Conservation (phyloP, 1,140 invertebrate species). For the Pseudomyrmex concolor region DNA sequence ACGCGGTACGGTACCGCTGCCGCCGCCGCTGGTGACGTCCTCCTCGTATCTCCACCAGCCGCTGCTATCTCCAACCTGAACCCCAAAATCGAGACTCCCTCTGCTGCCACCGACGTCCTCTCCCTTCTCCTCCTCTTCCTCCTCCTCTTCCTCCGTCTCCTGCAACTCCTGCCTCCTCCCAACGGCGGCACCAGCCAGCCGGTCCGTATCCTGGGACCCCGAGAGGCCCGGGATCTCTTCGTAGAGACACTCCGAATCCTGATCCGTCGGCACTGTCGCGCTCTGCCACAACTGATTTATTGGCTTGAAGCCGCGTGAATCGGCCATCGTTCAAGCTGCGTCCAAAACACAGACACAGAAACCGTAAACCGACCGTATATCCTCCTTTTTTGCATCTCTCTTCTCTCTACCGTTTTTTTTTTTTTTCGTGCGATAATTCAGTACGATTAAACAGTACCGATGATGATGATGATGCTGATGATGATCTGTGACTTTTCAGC, state of each 20-base stretch:
- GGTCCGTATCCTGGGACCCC: constrained; percentile 76
- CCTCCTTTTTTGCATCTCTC: neutral
- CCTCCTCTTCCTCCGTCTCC: constrained; percentile 59
- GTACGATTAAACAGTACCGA: no score
- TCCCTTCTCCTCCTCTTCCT: constrained; percentile 55
- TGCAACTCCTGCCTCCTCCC: constrained; percentile 44
- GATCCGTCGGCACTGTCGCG: constrained; percentile 79
- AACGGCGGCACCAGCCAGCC: constrained; percentile 66
- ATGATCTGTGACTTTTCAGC: neutral
- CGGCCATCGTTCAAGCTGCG: constrained; percentile 82
- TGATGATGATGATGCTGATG: neutral
- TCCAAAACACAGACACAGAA: constrained; percentile 65
- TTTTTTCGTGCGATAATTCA: no score
- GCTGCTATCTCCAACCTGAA: constrained; percentile 68
- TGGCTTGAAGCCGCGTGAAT: constrained; percentile 84
- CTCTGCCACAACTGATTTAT: constrained; percentile 84
- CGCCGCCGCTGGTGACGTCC: constrained; percentile 2
- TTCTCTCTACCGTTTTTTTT: neutral
- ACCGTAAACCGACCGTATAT: constrained; percentile 22
- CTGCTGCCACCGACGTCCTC: constrained; percentile 36
- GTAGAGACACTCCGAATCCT: constrained; percentile 84
- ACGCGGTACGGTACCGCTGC: constrained; percentile 31
- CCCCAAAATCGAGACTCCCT: constrained; percentile 66
- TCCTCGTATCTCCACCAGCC: constrained; percentile 65
- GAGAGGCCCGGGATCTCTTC: constrained; percentile 82